phyloP scores from a whole-genome alignment of 2,113 vertebrate species.

The Struthio camelus region DNA sequence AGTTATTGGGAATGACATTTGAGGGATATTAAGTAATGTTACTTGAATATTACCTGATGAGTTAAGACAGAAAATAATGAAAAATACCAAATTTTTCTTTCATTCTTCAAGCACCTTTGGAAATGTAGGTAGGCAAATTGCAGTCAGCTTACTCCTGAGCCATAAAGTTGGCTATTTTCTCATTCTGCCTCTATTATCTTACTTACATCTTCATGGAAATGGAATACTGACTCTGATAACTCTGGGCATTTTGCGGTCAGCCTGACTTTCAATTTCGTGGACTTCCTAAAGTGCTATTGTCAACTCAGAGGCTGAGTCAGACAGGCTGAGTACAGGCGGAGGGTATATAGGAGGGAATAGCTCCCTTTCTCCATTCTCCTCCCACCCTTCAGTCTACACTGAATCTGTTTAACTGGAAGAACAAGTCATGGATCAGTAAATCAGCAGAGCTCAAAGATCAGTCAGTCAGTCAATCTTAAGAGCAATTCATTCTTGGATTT shows the following conservation, averaged over 20 bases:
- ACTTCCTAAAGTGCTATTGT: neutral
- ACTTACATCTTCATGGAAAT: neutral
- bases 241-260: neutral
- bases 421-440: conserved; percentile 44
- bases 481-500: conserved; percentile 71
- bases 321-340: neutral
- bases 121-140: neutral
- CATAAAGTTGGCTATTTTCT: neutral
- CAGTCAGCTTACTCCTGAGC: neutral
- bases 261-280: neutral
- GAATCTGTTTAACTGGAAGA: neutral
- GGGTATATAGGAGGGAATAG: neutral
- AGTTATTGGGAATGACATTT: neutral
- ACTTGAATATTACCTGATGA: neutral
- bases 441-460: conserved; percentile 60
- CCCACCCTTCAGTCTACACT: neutral
- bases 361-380: neutral
- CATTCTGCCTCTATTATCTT: neutral
- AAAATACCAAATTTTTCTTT: neutral
- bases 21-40: neutral
- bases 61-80: neutral
- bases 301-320: neutral
- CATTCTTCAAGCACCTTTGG: neutral
- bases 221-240: neutral
- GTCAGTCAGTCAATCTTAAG: conserved; percentile 71